These are phyloP conservation scores for Thalassarche chlororhynchos DNA, from an alignment of 2,113 vertebrate genomes.

Conservation along the genomic window DNA sequence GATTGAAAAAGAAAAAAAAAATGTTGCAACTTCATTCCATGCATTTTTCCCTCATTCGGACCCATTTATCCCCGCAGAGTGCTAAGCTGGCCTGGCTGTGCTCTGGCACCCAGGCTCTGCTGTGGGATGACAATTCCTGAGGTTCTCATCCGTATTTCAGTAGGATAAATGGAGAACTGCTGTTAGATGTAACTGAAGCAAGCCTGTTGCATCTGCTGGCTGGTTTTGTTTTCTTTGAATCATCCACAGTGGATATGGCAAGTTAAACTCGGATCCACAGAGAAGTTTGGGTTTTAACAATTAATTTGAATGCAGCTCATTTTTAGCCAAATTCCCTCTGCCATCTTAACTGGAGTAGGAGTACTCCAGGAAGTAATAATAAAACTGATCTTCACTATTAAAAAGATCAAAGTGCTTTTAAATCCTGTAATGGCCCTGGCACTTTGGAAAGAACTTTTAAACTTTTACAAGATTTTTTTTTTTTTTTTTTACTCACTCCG, in stretches of 20 bases:
- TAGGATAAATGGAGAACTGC: not conserved
- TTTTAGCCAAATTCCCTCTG: not conserved
- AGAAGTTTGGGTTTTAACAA: not conserved
- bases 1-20: not conserved
- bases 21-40: not conserved
- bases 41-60: not conserved
- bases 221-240: not conserved
- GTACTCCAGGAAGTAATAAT: not conserved
- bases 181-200: not conserved
- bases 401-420: not conserved
- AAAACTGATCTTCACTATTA: not conserved
- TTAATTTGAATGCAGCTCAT: not conserved
- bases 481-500: not conserved
- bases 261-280: not conserved
- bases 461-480: not conserved
- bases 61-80: not conserved
- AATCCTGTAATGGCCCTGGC: not conserved
- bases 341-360: not conserved
- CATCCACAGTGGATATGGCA: not conserved
- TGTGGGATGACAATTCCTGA: not conserved
- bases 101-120: not conserved
- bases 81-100: not conserved
- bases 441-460: not conserved
- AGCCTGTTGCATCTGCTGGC: not conserved
- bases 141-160: rapidly evolving